Evolutionary conservation across 2,888 invertebrate genomes (phyloP).

Genomic region (Lingula anatina): DNA sequence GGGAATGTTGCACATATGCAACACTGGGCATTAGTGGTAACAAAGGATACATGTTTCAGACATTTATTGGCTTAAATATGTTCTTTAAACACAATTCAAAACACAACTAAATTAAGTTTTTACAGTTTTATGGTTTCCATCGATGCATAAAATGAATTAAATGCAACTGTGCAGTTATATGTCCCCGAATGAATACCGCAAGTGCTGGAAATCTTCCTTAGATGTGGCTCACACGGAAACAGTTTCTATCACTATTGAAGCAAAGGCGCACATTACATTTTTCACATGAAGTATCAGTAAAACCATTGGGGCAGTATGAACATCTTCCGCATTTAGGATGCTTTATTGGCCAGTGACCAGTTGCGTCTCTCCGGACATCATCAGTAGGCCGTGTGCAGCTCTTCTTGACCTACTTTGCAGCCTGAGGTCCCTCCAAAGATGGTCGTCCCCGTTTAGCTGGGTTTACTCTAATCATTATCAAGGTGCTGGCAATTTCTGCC

Average conservation of each 20-base stretch:
- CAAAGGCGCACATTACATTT: constrained; percentile 1
- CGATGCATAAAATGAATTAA: too few species aligned
- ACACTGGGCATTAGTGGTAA: too few species aligned
- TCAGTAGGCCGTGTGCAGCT: background rate
- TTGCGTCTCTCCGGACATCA: background rate
- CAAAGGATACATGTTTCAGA: too few species aligned
- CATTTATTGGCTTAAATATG: too few species aligned
- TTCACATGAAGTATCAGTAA: background rate
- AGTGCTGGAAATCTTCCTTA: background rate
- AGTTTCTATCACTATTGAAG: background rate
- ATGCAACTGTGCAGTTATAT: too few species aligned
- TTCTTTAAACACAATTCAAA: too few species aligned
- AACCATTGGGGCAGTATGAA: background rate
- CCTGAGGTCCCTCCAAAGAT: background rate
- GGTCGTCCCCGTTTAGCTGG: background rate
- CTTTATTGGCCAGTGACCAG: background rate
- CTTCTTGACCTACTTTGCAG: background rate
- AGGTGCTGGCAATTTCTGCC: background rate
- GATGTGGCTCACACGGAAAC: background rate
- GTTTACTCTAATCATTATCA: background rate
- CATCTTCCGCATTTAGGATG: background rate
- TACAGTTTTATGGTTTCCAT: too few species aligned
- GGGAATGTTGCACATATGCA: too few species aligned
- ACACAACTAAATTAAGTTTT: too few species aligned
- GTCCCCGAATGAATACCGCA: too few species aligned